These are phyloP conservation scores for Musca domestica DNA, from an alignment of 1,140 invertebrate species.

Conservation along the genomic window DNA sequence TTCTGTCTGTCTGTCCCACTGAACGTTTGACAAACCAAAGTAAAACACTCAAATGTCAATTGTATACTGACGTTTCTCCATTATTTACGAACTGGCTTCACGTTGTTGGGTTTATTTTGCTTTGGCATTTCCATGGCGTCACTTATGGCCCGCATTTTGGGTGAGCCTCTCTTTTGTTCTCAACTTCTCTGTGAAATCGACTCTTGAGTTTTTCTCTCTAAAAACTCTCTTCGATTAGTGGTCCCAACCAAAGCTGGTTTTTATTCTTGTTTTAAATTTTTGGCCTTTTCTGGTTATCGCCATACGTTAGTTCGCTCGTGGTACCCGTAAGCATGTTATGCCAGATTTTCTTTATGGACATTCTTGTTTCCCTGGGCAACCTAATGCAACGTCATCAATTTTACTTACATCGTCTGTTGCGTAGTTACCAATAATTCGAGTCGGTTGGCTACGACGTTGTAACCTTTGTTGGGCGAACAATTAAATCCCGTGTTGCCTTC, in stretches of 20 bases:
- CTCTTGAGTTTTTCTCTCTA: conserved; percentile 12
- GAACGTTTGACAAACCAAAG: conserved; percentile 32
- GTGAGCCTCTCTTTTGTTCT: neutral
- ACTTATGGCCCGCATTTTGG: neutral
- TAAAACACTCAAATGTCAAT: conserved; percentile 45
- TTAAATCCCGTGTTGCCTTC: too few species aligned
- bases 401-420: neutral
- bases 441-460: too few species aligned
- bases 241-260: neutral
- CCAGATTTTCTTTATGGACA: conserved; percentile 2
- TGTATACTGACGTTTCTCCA: conserved; percentile 39
- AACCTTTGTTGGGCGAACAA: too few species aligned
- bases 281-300: neutral
- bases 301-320: too few species aligned
- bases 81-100: too few species aligned
- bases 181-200: neutral
- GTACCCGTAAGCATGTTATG: neutral
- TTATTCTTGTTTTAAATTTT: neutral
- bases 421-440: too few species aligned
- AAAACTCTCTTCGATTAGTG: neutral
- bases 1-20: neutral
- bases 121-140: conserved; percentile 30
- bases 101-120: conserved; percentile 30
- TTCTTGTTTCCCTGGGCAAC: conserved; percentile 5
- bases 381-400: conserved; percentile 9